Base-by-base conservation (phyloP, 2,797 vertebrate genomes). In the Sebastes vulpes region DNA sequence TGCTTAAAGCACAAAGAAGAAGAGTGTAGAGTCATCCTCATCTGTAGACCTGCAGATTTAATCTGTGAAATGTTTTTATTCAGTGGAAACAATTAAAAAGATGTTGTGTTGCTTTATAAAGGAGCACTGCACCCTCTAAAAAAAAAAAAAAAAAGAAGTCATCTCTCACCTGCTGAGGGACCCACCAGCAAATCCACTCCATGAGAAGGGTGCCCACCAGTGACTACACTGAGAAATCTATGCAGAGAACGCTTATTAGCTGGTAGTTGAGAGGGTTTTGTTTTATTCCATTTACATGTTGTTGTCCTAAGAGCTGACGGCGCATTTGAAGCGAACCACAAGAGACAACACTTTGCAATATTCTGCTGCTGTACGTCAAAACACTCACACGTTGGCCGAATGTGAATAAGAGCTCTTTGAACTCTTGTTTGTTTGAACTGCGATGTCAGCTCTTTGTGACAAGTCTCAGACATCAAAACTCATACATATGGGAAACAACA, bases 211-310 rank as follows among this genome's bases (percentile, higher is more conserved):
- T 77, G 72, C 77, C 84, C 89, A 75, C 81, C 86, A 83, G 85
- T 87, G 80, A 86, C 72, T 64, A 69, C 81, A 83, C 84, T 90
- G 87, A 85, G 86, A 90, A 90, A 93, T 93, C 94, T 94, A 93
- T 93, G 93, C 92, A 94, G 86, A 92, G 84, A 84, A 68, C 59
- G 82, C 81, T 77, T 82, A 68, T 65, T 56, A 72, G 73, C 64
- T 79, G 72, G 74, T 70, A 77, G 65, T 74, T 64, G n/a, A 75
- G 72, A 81, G 38, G 52, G 67, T 87, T 83, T 35, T 70, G 75
- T 56, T 50, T 71, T 73, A 72, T 67, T 65, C 61, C 65, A 32
- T 81, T 50, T 87, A n/a, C 9, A 59, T 18, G 66, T 58, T 64
- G 64, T 38, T 38, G 80, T 70, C 56, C 72, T 10, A 26, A 64